Base-by-base conservation (phyloP, 2,888 invertebrate genomes). In the Abrostola tripartita region DNA sequence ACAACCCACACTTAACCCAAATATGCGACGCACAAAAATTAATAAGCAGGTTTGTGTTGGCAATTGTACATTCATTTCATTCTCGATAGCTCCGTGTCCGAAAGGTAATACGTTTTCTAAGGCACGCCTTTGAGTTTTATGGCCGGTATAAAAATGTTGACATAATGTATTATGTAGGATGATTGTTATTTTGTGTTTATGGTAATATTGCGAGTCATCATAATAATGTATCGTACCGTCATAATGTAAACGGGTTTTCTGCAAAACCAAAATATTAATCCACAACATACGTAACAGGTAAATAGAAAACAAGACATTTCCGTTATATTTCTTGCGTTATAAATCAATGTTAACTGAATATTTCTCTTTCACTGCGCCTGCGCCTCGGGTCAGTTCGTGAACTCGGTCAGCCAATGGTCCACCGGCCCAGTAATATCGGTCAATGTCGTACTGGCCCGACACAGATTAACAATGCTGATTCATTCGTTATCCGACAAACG, bases 391-490 rank as follows among this genome's bases (percentile, higher is more conserved):
- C 65, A 61, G 9, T 40, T 56, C 57, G 66, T 67, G 65, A 79
- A 75, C 74, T 77, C 75, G 73, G 78, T 81, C 81, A 79, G 36
- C 61, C 70, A 67, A 65, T 71, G 72, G 72, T 67, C 68, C 71
- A 60, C 53, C 14, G 35, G 36, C 69, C 68, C 66, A 63, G 52
- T 78, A 83, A 24, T 81, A 74, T 86, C 78, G 86, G 87, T 86
- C 87, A 86, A 81, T 86, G 87, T 81, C 81, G 75, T 8, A 47
- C 44, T 14, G 24, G 68, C 54, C 60, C 76, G 71, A 69, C 74
- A 71, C 70, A 69, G 67, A 75, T 77, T 73, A 70, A 73, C 71
- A 77, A 68, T 61, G 73, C 77, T 72, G 74, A 84, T 72, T 80
- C 76, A 77, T 72, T 37, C 54, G 53, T 11, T 74, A 57, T 68